A percentile compares a stretch with the other conserved stretches of the same genome.
phyloP scores from a whole-genome alignment of 2,797 vertebrate species.

The Muraenolepis orangiensis region DNA sequence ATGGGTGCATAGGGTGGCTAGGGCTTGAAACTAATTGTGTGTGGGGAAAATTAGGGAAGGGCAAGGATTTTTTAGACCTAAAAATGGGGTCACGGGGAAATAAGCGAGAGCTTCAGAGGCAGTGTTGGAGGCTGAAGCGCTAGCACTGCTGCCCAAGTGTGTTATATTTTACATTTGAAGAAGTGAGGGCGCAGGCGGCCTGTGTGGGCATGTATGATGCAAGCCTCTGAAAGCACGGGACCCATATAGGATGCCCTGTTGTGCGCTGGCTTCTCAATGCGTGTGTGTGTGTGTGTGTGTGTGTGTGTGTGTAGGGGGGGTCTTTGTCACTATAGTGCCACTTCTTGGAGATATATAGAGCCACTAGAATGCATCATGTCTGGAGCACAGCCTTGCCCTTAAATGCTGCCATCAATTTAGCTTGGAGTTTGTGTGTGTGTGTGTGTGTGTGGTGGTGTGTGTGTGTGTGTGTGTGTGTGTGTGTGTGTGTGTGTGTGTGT shows the following conservation, averaged over 20 bases:
- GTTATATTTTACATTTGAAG: constrained; percentile 31
- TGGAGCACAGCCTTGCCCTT: neutral
- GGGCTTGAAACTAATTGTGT: neutral
- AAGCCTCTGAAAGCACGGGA: constrained; percentile 66
- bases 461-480: neutral
- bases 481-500: neutral
- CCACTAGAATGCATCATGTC: neutral
- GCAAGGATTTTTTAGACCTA: neutral
- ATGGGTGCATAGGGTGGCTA: neutral
- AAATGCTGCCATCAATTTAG: neutral
- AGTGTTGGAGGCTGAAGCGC: neutral
- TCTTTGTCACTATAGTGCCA: neutral
- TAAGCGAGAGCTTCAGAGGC: neutral
- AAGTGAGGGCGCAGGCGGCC: constrained; percentile 44
- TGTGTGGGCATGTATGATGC: constrained; percentile 57
- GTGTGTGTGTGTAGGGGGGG: neutral
- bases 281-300: constrained; percentile 2
- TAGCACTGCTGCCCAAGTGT: neutral
- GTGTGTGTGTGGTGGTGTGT: neutral
- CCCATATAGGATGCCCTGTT: constrained; percentile 26
- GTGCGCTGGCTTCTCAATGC: neutral
- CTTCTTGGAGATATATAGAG: neutral
- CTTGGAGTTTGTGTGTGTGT: neutral
- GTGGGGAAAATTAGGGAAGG: neutral
- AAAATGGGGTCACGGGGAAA: neutral